Evolutionary conservation across 2,888 invertebrate species (phyloP).

Genomic region (Agriopis marginaria): DNA sequence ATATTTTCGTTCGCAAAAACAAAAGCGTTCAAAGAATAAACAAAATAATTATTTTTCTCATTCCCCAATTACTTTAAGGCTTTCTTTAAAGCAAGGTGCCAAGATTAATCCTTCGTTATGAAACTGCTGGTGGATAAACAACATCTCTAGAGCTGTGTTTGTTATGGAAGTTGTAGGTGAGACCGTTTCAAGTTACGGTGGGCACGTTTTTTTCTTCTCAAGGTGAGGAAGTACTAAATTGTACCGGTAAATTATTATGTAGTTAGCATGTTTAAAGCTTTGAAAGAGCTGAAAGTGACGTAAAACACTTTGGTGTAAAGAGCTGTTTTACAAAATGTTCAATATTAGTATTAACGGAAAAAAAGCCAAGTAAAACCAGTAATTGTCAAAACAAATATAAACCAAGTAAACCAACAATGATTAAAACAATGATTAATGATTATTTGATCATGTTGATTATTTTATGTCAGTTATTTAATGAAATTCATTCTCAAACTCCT

Average conservation of each 20-base stretch:
- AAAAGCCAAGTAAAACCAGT: no score
- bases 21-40: conserved; percentile 25
- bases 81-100: conserved; percentile 21
- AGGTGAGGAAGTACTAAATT: background rate
- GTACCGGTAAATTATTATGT: conserved; percentile 7
- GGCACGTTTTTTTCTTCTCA: background rate
- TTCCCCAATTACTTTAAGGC: conserved; percentile 34
- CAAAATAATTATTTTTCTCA: conserved; percentile 34
- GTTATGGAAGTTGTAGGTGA: background rate
- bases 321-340: background rate
- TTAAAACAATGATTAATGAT: no score
- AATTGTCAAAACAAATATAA: no score
- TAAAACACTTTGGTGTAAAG: background rate
- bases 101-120: conserved; percentile 34
- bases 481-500: no score
- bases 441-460: no score
- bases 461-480: no score
- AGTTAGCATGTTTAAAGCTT: background rate
- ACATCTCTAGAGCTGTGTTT: background rate
- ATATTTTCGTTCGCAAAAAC: conserved; percentile 26
- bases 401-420: no score
- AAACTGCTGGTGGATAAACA: conserved; percentile 7
- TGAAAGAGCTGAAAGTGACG: background rate
- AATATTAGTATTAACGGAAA: no score
- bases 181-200: background rate